Evolutionary conservation across 2,113 vertebrate genomes (phyloP), one percentile per base, ranked within the genome.

Genomic region (Excalfactoria chinensis): DNA sequence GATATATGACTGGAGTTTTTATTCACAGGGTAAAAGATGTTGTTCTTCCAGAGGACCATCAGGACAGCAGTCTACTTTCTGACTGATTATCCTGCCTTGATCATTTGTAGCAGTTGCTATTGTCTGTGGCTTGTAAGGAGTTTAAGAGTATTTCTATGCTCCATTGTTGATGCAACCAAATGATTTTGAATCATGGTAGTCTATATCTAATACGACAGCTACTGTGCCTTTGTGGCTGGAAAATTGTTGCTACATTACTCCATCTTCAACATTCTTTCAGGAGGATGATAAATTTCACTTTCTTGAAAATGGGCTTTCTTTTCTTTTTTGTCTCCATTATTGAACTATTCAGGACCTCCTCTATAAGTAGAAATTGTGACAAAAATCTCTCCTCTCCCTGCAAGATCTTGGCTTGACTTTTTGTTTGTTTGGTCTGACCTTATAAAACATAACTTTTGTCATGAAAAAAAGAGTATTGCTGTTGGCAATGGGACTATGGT

Each of bases 121-220:
- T 76, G 60, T 28, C 23, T 63, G 51, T 55, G 43, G 10, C 37
- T 46, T 59, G 19, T 32, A 53, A 71, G 58, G 41, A 62, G 20
- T 44, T 83, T 72, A 68, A 32, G 48, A 73, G 37, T 40, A 68
- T 75, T 84, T 75, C 88, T 44, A 2, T 76, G 35, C 19, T 49
- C 8, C n/a, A 15, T 21, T 85, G 28, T 8, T 53, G 83, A 76
- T 66, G 23, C 48, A 49, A 43, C 35, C 44, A 87, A 89, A 79
- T 35, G 35, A 62, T 66, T 83, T 70, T 86, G 82, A 94, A 62
- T 91, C 23, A 70, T 58, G 30, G 48, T 35, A 46, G 48, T 60
- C 78, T 82, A 84, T 82, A 87, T 68, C 78, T 78, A 74, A 68
- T 43, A 10, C 1, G 53, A 93, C 63, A 89, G 78, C 67, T 94